A percentile compares a stretch with the other conserved stretches of the same genome.
Evolutionary conservation across 2,888 invertebrate species (phyloP).

Genomic region (Aradus depressus): DNA sequence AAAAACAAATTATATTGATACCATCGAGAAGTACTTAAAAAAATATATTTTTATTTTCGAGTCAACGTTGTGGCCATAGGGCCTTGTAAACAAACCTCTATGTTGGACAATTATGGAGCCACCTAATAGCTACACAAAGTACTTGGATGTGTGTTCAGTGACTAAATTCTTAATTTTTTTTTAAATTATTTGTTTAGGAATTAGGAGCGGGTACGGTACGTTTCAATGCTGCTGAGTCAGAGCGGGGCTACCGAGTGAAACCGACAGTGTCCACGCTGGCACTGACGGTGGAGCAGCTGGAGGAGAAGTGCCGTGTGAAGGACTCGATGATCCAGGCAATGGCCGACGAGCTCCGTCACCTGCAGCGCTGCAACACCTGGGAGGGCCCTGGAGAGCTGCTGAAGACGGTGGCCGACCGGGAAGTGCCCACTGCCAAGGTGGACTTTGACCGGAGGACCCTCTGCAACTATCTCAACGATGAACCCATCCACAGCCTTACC

Average conservation of each 20-base stretch:
- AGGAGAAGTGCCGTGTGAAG: conserved; percentile 24
- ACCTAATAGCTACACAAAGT: no score
- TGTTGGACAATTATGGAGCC: no score
- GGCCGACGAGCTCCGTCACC: conserved; percentile 28
- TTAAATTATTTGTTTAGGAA: no score
- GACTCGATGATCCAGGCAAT: conserved; percentile 29
- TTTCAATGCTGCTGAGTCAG: conserved; percentile 16
- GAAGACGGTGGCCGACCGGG: conserved; percentile 15
- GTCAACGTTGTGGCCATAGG: no score
- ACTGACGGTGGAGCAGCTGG: conserved; percentile 20
- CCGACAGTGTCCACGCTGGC: conserved; percentile 20
- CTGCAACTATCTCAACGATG: conserved; percentile 26
- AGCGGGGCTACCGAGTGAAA: conserved; percentile 11
- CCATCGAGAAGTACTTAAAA: no score
- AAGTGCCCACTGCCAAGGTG: conserved; percentile 20
- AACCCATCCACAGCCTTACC: conserved; percentile 7
- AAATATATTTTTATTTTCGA: no score
- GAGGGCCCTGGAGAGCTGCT: conserved; percentile 16
- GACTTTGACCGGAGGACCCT: conserved; percentile 29
- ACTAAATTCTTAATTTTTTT: conserved; percentile 1
- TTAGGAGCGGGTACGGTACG: conserved; percentile 24
- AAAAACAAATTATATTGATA: no score
- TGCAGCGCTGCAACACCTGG: conserved; percentile 24
- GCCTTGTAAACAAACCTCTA: no score
- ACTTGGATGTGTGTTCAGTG: no score